Percentiles rank a stretch among this genome's conserved stretches.
Conservation (phyloP, 2,113 vertebrate genomes). For the Callionymus lyra region DNA sequence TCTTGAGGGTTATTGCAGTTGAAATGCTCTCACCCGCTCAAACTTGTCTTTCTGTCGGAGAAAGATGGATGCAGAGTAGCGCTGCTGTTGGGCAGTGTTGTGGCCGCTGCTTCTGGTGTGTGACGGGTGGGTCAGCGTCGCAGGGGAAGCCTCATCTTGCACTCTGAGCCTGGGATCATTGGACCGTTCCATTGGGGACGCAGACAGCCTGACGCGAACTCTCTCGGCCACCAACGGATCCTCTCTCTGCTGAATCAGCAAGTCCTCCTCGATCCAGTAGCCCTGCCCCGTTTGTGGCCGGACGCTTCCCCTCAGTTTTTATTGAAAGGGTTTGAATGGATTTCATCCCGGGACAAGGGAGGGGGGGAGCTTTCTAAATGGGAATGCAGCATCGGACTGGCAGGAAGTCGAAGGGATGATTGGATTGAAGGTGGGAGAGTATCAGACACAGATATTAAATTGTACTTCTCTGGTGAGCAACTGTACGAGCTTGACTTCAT, state of each 20-base stretch:
- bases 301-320: constrained; percentile 16
- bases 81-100: constrained; percentile 77
- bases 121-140: constrained; percentile 35
- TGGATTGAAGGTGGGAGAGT: constrained; percentile 22
- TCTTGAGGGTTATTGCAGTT: too few species aligned
- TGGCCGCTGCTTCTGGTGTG: constrained; percentile 72
- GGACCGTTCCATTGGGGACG: constrained; percentile 50
- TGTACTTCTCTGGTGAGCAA: too few species aligned
- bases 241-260: constrained; percentile 44
- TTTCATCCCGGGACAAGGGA: constrained; percentile 17
- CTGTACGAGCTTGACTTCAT: too few species aligned
- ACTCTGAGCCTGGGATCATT: constrained; percentile 51
- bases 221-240: constrained; percentile 6
- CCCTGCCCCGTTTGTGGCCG: constrained; percentile 22
- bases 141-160: constrained; percentile 59
- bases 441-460: constrained; percentile 12
- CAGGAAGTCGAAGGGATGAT: constrained; percentile 20
- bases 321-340: constrained; percentile 19
- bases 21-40: constrained; percentile 60
- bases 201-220: constrained; percentile 8
- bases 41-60: constrained; percentile 73
- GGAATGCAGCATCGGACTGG: constrained; percentile 18
- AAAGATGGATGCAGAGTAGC: constrained; percentile 79
- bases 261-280: constrained; percentile 9
- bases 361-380: constrained; percentile 21